A percentile compares a stretch with the other conserved stretches of the same genome.
These are phyloP conservation scores for Busseola fusca DNA, from an alignment of 2,888 invertebrate genomes.

Conservation along the genomic window DNA sequence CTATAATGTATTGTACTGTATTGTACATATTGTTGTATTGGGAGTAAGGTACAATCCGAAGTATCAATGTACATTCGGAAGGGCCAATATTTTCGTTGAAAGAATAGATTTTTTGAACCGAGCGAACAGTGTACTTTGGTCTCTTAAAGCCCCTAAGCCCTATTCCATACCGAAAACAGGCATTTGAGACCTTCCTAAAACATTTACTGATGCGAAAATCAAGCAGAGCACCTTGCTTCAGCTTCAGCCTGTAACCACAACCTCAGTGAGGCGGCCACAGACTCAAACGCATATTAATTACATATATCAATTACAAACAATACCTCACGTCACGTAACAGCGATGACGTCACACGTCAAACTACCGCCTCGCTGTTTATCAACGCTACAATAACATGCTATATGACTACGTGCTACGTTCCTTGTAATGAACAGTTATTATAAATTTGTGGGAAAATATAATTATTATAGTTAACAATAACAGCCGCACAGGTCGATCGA, in stretches of 20 bases:
- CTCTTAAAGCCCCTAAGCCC: too few species aligned
- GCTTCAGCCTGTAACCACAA: constrained; percentile 41
- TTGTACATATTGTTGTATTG: too few species aligned
- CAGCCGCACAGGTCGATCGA: too few species aligned
- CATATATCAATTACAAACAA: constrained; percentile 53
- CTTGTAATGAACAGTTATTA: constrained; percentile 19
- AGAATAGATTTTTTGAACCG: not conserved
- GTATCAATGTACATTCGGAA: not conserved
- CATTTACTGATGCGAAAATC: not conserved
- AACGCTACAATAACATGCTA: constrained; percentile 26
- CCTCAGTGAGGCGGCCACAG: constrained; percentile 36
- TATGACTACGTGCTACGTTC: constrained; percentile 10
- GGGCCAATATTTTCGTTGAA: not conserved
- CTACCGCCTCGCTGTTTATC: constrained; percentile 33
- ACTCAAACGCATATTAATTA: constrained; percentile 58
- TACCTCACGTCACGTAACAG: constrained; percentile 36
- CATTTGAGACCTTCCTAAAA: not conserved
- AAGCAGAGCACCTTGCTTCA: not conserved
- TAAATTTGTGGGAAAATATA: constrained; percentile 29
- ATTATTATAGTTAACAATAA: too few species aligned
- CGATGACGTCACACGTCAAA: constrained; percentile 48
- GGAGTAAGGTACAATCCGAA: not conserved
- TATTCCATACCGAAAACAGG: not conserved
- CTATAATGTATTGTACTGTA: too few species aligned
- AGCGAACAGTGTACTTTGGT: not conserved